Percentiles rank a stretch among this genome's conserved stretches.
These are phyloP conservation scores for Aphis craccivora DNA, from an alignment of 1,140 invertebrate genomes.

Conservation along the genomic window DNA sequence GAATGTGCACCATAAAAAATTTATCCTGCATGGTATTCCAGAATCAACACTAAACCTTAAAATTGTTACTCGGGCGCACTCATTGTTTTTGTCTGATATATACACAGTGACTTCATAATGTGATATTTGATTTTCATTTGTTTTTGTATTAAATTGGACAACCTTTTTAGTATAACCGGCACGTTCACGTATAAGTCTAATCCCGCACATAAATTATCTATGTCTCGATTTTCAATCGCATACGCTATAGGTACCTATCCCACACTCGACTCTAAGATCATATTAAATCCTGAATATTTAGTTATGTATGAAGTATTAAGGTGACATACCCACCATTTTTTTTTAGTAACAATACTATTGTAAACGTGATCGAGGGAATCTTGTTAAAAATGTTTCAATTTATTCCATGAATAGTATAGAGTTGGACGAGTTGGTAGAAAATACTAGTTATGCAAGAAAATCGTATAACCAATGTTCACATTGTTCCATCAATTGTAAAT, in stretches of 20 bases:
- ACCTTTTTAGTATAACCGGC: constrained; percentile 80
- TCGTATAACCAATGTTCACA: too few species aligned
- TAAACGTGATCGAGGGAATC: too few species aligned
- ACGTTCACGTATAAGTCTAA: constrained; percentile 89
- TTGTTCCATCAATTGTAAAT: too few species aligned
- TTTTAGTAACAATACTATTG: neutral
- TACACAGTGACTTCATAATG: constrained; percentile 85
- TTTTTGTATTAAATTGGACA: constrained; percentile 74
- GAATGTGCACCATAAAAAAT: too few species aligned
- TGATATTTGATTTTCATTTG: constrained; percentile 63
- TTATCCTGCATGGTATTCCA: too few species aligned
- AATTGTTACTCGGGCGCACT: too few species aligned
- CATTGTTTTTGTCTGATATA: constrained; percentile 79
- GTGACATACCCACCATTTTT: neutral
- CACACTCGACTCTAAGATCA: constrained; percentile 75
- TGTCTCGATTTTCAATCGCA: constrained; percentile 76
- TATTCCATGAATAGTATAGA: too few species aligned
- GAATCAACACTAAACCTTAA: too few species aligned
- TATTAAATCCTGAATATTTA: neutral
- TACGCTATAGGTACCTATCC: constrained; percentile 93
- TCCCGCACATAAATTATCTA: constrained; percentile 77
- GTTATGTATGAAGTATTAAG: neutral
- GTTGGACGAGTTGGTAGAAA: too few species aligned
- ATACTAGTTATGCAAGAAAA: too few species aligned
- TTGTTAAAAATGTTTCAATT: too few species aligned